phyloP scores from a whole-genome alignment of 2,797 vertebrate genomes.

The Neoniphon sammara region DNA sequence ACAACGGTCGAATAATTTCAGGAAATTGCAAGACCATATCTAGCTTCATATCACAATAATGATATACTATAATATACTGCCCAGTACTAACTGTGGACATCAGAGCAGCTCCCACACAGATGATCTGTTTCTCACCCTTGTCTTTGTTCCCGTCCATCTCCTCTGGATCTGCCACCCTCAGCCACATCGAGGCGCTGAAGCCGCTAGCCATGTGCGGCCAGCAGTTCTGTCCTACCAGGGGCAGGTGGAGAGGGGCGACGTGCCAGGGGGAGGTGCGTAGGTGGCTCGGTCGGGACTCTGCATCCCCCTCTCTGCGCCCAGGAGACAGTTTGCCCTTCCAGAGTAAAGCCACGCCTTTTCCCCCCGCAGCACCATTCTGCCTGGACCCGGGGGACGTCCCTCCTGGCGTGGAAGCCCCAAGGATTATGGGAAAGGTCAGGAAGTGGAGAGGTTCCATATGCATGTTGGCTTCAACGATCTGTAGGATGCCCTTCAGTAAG shows the following conservation, averaged over 20 bases:
- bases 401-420: slow-evolving; percentile 59
- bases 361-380: slow-evolving; percentile 68
- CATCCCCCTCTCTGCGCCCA: slow-evolving; percentile 81
- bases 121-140: slow-evolving; percentile 77
- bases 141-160: slow-evolving; percentile 73
- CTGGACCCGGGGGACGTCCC: slow-evolving; percentile 78
- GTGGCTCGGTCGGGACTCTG: slow-evolving; percentile 77
- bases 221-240: slow-evolving; percentile 95
- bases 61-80: too few species aligned
- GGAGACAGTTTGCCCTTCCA: slow-evolving; percentile 86
- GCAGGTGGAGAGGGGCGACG: slow-evolving; percentile 90
- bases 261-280: slow-evolving; percentile 91
- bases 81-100: not conserved
- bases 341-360: slow-evolving; percentile 80
- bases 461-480: slow-evolving; percentile 89
- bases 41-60: too few species aligned
- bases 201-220: slow-evolving; percentile 98
- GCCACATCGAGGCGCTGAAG: slow-evolving; percentile 94
- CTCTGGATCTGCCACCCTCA: slow-evolving; percentile 78
- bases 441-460: slow-evolving; percentile 89
- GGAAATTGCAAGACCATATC: too few species aligned
- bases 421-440: slow-evolving; percentile 88
- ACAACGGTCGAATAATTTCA: too few species aligned
- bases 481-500: slow-evolving; percentile 90
- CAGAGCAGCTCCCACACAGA: not conserved